phyloP scores from a whole-genome alignment of 2,888 invertebrate species.

The Cerastis leucographa region DNA sequence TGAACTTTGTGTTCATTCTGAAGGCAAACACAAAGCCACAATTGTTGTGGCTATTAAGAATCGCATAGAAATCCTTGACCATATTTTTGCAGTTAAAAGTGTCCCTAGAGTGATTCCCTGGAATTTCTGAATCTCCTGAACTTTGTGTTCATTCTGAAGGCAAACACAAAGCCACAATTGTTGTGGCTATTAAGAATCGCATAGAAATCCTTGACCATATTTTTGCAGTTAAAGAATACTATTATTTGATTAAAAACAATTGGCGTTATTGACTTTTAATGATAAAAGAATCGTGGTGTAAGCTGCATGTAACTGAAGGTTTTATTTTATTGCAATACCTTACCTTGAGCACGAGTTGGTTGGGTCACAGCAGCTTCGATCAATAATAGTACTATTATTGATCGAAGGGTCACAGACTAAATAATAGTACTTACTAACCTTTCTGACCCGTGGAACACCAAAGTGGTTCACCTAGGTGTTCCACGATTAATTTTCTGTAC shows the following conservation, averaged over 20 bases:
- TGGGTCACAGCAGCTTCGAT: not conserved
- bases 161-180: not conserved
- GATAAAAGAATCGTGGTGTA: not conserved
- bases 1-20: not conserved
- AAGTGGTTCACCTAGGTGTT: too few relatives aligned
- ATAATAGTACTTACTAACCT: too few relatives aligned
- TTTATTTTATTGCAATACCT: not conserved
- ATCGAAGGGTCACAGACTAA: too few relatives aligned
- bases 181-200: conserved; percentile 1
- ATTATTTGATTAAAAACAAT: conserved; percentile 34
- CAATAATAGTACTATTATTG: too few relatives aligned
- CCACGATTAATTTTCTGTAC: too few relatives aligned
- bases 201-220: conserved; percentile 23
- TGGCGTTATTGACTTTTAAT: conserved; percentile 42
- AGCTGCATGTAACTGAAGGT: not conserved
- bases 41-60: not conserved
- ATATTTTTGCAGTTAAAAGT: conserved; percentile 3
- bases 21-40: not conserved
- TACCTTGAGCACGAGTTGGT: not conserved
- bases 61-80: conserved; percentile 25
- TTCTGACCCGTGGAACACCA: too few relatives aligned
- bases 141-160: not conserved
- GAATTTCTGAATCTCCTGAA: not conserved
- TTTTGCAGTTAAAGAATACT: conserved; percentile 17
- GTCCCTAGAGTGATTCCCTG: not conserved